These are phyloP conservation scores for Rhinichthys klamathensis DNA, from an alignment of 2,113 vertebrate genomes.

Conservation along the genomic window DNA sequence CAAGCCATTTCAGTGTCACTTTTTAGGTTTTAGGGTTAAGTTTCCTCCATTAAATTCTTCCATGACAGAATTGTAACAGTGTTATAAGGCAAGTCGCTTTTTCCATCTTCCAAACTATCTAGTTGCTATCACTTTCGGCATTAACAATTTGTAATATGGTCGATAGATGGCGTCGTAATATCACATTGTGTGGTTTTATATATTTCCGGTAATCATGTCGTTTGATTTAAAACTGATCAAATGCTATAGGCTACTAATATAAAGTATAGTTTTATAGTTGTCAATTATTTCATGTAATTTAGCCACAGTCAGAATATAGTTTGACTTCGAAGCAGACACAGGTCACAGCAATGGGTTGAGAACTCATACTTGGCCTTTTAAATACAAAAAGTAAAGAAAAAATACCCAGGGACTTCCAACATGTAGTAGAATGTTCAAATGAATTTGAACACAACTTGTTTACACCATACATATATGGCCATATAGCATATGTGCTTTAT, in stretches of 20 bases:
- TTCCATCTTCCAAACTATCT: constrained; percentile 1
- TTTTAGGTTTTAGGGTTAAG: neutral
- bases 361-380: neutral
- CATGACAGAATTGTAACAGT: too few relatives aligned
- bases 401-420: neutral
- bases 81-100: neutral
- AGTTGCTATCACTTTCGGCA: neutral
- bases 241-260: neutral
- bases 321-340: neutral
- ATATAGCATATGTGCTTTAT: neutral
- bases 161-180: constrained; percentile 35
- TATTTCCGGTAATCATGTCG: neutral
- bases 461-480: neutral
- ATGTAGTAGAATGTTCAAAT: neutral
- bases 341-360: neutral
- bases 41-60: neutral
- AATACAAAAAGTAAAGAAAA: neutral
- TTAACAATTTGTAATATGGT: neutral
- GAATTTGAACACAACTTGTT: neutral
- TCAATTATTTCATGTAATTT: neutral
- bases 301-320: neutral
- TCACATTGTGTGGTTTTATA: neutral
- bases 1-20: neutral
- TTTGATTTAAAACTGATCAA: neutral
- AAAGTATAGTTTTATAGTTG: neutral